phyloP scores from a whole-genome alignment of 2,888 invertebrate genomes.

The Pterostichus madidus region DNA sequence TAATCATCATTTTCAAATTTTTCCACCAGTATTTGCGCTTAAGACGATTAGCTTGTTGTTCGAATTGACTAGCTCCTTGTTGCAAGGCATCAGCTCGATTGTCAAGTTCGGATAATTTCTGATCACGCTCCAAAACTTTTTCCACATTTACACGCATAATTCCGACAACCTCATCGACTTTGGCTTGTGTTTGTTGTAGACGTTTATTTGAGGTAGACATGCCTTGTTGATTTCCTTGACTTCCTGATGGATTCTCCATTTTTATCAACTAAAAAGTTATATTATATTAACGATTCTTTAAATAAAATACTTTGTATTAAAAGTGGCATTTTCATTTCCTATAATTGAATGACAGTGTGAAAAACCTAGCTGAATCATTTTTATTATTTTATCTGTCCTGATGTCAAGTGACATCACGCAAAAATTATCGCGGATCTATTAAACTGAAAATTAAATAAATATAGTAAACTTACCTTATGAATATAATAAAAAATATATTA shows the following conservation, averaged over 20 bases:
- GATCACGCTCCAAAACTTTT: conserved; percentile 96
- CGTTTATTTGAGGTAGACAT: conserved; percentile 41
- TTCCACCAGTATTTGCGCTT: conserved; percentile 99
- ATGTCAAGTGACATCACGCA: conserved; percentile 45
- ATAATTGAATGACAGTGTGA: conserved; percentile 2
- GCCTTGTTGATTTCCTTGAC: conserved; percentile 31
- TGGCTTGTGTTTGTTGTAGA: conserved; percentile 76
- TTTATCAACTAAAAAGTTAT: conserved; percentile 38
- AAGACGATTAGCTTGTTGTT: conserved; percentile 97
- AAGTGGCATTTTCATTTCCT: too few species aligned
- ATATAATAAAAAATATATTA: conserved; percentile 15
- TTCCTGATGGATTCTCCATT: conserved; percentile 69
- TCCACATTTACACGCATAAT: conserved; percentile 98
- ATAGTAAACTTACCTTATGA: conserved; percentile 31
- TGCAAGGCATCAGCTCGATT: conserved; percentile 97
- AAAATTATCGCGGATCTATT: background rate
- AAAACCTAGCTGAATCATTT: conserved; percentile 29
- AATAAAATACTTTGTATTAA: background rate
- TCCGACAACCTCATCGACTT: conserved; percentile 87
- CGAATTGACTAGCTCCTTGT: conserved; percentile 97
- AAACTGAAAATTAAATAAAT: conserved; percentile 10
- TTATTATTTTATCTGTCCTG: conserved; percentile 21
- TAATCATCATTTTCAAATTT: conserved; percentile 98
- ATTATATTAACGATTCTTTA: background rate
- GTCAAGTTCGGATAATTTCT: conserved; percentile 95